Evolutionary conservation across 2,113 vertebrate genomes (phyloP), one percentile per base, ranked within the genome.

Genomic region (Kryptolebias marmoratus): DNA sequence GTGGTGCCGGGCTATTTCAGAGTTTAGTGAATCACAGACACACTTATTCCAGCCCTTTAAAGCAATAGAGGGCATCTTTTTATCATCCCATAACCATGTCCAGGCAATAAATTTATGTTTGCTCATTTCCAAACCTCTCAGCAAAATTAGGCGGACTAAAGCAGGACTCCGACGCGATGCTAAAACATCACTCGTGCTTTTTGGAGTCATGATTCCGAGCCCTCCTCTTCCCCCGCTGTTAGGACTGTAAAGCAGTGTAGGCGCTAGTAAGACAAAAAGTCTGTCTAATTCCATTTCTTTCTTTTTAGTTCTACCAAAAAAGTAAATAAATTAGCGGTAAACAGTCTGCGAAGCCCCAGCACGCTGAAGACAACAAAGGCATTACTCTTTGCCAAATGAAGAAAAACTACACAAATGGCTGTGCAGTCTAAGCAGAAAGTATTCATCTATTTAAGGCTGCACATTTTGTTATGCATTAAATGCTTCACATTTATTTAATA

Each of bases 91-190:
- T 88, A 89, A 90, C 80, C 64, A 73, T 53, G 63, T 79, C 64
- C n/a, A 65, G 73, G 82, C 77, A 85, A 83, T 94, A 92, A 93
- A 92, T 93, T 87, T 90, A 60, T 73, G 84, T 91, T 86, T 87
- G 81, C 90, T 90, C 87, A 90, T 92, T 91, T 85, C 68, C 85
- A 85, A 92, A 90, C 90, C 92, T 94, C 89, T 94, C 89, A 91
- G 84, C 87, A 91, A 93, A 92, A 92, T 92, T 88, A 93, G 87
- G 83, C 83, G 80, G 88, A 86, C 88, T 80, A 87, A 53, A 88
- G 88, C 71, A 82, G 86, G 80, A 80, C 84, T 61, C 68, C 50
- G 48, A 75, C 64, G 70, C 68, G 79, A 68, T 47, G 75, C 79
- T 75, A 71, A 80, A 76, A 77, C 82, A 89, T 92, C 83, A 85